Percentiles rank a stretch among this genome's conserved stretches.
Conservation (phyloP, 2,888 invertebrate species). For the Teinopalpus imperialis region DNA sequence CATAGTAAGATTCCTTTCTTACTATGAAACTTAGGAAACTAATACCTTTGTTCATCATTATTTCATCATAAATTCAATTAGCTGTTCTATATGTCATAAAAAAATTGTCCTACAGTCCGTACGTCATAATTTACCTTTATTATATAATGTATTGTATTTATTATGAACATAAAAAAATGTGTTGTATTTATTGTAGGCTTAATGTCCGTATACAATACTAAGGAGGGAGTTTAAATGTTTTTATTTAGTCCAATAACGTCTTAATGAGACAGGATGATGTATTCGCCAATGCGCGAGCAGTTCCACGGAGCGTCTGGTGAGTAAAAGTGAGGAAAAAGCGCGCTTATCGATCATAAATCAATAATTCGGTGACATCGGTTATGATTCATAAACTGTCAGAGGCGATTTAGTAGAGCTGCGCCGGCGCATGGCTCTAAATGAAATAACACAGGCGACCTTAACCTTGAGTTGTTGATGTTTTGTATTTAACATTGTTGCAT, state of each 20-base stretch:
- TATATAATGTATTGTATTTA: conserved; percentile 13
- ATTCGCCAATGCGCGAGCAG: conserved; percentile 27
- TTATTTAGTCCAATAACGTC: conserved; percentile 35
- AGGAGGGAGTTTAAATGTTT: conserved; percentile 14
- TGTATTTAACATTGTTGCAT: conserved; percentile 1
- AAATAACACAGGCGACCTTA: conserved; percentile 3
- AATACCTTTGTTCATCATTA: no score
- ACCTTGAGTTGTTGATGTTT: conserved; percentile 4
- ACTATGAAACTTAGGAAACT: no score
- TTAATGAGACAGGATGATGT: conserved; percentile 48
- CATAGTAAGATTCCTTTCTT: no score
- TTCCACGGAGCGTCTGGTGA: not conserved
- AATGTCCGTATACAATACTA: conserved; percentile 17
- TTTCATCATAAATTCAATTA: conserved; percentile 17
- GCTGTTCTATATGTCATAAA: not conserved
- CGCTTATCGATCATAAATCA: conserved; percentile 37
- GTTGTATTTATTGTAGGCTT: conserved; percentile 6
- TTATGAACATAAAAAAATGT: conserved; percentile 2
- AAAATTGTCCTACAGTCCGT: conserved; percentile 2
- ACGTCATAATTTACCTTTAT: conserved; percentile 11
- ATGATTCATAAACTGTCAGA: conserved; percentile 36
- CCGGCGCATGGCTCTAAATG: conserved; percentile 21
- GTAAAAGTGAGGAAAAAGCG: conserved; percentile 36
- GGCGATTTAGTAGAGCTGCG: conserved; percentile 33
- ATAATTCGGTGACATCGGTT: conserved; percentile 36